phyloP scores from a whole-genome alignment of 2,888 invertebrate genomes.

The Agrenia bidenticulata region DNA sequence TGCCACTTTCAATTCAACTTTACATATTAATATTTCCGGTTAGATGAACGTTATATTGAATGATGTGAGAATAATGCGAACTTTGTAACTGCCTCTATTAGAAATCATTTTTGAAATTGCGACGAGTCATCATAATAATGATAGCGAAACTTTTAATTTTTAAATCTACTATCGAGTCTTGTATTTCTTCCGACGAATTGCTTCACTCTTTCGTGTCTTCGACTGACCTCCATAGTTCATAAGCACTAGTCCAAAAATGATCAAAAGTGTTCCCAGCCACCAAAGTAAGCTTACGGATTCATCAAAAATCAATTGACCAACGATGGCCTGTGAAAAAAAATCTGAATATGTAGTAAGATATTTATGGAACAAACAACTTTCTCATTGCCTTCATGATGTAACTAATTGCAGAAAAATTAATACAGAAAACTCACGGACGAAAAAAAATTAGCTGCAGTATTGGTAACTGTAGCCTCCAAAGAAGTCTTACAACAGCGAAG shows the following conservation, averaged over 20 bases:
- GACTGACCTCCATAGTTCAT: constrained; percentile 56
- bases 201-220: background rate
- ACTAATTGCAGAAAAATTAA: background rate
- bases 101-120: too few species aligned
- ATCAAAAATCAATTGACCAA: constrained; percentile 69
- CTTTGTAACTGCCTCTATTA: too few species aligned
- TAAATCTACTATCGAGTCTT: constrained; percentile 4
- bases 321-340: constrained; percentile 68
- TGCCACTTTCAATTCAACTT: too few species aligned
- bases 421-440: constrained; percentile 56
- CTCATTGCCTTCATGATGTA: background rate
- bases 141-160: background rate
- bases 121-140: too few species aligned
- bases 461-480: constrained; percentile 59
- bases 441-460: constrained; percentile 59
- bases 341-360: background rate
- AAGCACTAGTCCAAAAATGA: constrained; percentile 69
- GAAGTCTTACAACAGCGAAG: constrained; percentile 57
- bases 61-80: too few species aligned
- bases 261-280: constrained; percentile 71
- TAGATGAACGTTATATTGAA: too few species aligned
- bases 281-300: constrained; percentile 70
- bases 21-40: too few species aligned
- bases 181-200: background rate
- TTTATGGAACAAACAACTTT: background rate